These are phyloP conservation scores for Aphelinus atriplicis DNA, from an alignment of 1,140 invertebrate species.

Conservation along the genomic window DNA sequence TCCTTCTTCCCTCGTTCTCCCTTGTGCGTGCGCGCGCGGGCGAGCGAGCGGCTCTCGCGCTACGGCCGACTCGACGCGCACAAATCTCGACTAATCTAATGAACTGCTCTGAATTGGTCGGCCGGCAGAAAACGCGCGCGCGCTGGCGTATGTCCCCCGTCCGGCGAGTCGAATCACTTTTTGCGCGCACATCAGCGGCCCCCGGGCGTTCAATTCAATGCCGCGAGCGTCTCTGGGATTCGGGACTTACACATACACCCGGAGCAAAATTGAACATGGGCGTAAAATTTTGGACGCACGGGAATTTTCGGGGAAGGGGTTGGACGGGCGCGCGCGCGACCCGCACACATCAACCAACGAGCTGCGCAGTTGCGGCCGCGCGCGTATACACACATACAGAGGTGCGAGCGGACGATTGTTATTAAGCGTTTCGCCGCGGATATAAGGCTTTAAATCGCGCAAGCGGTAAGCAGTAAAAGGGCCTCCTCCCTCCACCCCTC, in stretches of 20 bases:
- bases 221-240: no score
- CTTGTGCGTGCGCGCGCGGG: background rate
- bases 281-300: no score
- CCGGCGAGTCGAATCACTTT: background rate
- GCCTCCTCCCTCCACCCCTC: conserved; percentile 21
- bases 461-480: background rate
- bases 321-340: no score
- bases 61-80: conserved; percentile 5
- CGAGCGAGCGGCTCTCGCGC: background rate
- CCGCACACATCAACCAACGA: no score
- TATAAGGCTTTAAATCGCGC: conserved; percentile 15
- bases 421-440: conserved; percentile 34
- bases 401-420: conserved; percentile 20
- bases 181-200: background rate
- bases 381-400: no score
- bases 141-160: background rate
- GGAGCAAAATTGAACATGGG: no score
- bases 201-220: no score
- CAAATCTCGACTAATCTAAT: conserved; percentile 39
- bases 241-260: no score
- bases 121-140: no score
- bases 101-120: background rate
- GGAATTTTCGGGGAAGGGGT: no score
- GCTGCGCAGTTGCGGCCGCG: no score
- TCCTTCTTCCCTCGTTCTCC: conserved; percentile 30